Evolutionary conservation across 2,113 vertebrate genomes (phyloP).

Genomic region (Casuarius casuarius): DNA sequence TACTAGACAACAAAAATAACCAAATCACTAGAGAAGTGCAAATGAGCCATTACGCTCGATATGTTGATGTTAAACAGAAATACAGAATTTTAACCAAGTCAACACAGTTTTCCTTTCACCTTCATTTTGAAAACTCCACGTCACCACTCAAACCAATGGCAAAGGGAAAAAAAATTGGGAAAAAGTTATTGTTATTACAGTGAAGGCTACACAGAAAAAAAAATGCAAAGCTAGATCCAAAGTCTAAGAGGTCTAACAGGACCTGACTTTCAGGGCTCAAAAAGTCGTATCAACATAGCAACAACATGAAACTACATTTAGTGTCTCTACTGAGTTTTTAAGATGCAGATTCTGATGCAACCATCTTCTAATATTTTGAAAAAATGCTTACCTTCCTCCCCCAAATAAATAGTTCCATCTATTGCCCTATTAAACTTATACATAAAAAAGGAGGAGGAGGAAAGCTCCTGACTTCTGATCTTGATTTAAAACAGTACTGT

Average conservation of each 20-base stretch:
- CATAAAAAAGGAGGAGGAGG: not conserved
- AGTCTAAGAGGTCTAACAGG: not conserved
- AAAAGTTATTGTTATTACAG: not conserved
- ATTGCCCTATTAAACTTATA: not conserved
- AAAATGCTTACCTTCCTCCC: not conserved
- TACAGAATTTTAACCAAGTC: not conserved
- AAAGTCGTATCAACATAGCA: not conserved
- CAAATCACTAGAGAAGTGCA: not conserved
- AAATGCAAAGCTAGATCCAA: not conserved
- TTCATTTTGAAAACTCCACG: not conserved
- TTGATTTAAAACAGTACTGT: not conserved
- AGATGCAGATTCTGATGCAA: not conserved
- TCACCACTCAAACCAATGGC: not conserved
- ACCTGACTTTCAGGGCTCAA: not conserved
- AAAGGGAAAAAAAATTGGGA: not conserved
- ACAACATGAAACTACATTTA: not conserved
- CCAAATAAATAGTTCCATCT: not conserved
- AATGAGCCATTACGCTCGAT: not conserved
- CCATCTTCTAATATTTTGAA: not conserved
- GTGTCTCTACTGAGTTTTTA: not conserved
- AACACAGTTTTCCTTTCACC: not conserved
- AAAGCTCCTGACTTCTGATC: not conserved
- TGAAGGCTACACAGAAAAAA: not conserved
- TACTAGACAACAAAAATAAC: not conserved
- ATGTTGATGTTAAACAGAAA: not conserved